phyloP scores from a whole-genome alignment of 37 sponge, comb jelly and placozoan genomes.

The Theonella swinhoei region DNA sequence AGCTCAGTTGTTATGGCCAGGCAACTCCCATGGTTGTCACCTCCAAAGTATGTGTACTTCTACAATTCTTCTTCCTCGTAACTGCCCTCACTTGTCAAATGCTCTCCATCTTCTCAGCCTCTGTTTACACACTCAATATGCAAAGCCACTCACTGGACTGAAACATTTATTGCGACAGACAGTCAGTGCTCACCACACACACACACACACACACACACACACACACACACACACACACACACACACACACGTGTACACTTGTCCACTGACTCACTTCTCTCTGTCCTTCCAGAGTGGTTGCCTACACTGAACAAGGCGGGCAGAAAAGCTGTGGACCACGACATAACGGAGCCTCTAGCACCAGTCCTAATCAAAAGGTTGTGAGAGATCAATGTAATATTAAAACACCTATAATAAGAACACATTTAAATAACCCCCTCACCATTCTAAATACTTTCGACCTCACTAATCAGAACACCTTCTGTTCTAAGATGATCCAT shows the following conservation, averaged over 20 bases:
- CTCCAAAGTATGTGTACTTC: neutral
- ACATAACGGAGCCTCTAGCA: constrained; percentile 64
- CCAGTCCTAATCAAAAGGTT: constrained; percentile 75
- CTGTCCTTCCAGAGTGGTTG: constrained; percentile 56
- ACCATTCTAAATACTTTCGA: neutral
- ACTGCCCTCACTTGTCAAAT: no score
- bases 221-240: neutral
- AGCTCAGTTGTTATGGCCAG: constrained; percentile 63
- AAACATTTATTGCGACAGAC: constrained; percentile 68
- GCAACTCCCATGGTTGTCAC: constrained; percentile 38
- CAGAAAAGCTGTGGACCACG: constrained; percentile 42
- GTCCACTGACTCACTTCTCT: neutral
- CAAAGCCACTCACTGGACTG: constrained; percentile 77
- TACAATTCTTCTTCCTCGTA: no score
- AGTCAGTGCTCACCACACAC: constrained; percentile 32
- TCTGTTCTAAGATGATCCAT: no score
- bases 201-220: neutral
- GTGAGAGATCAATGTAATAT: no score
- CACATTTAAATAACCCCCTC: no score
- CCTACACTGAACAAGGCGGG: constrained; percentile 47
- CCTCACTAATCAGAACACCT: no score
- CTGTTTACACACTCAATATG: constrained; percentile 84
- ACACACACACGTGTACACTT: neutral
- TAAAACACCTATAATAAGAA: no score
- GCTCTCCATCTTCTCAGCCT: constrained; percentile 34